Percentiles rank a stretch among this genome's conserved stretches.
These are phyloP conservation scores for Aurelia sp. DNA, from an alignment of 30 jellyfish, hydroid and myxozoan species.

Conservation along the genomic window DNA sequence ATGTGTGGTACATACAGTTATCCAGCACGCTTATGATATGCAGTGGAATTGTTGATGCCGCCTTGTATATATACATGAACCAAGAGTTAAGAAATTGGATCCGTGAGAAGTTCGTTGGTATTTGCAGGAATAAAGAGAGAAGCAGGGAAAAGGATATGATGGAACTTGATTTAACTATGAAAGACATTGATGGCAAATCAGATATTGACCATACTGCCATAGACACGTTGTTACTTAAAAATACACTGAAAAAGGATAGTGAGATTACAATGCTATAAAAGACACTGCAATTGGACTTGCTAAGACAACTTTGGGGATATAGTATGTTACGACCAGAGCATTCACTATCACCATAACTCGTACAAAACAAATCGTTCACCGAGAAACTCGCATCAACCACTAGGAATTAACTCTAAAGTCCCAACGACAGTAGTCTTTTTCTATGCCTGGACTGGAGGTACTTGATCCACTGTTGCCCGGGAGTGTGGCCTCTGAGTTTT, in stretches of 20 bases:
- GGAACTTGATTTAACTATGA: background rate
- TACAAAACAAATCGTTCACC: no score
- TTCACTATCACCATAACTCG: no score
- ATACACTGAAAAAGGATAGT: background rate
- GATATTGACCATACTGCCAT: background rate
- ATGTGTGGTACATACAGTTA: conserved; percentile 81
- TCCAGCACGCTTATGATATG: conserved; percentile 71
- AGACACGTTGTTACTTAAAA: conserved; percentile 19
- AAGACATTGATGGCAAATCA: conserved; percentile 6
- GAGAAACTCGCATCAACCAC: no score
- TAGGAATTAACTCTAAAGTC: no score
- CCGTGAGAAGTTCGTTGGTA: conserved; percentile 9
- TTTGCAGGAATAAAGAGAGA: conserved; percentile 9
- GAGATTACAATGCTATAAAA: conserved; percentile 17
- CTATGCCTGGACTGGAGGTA: no score
- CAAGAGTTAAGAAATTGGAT: conserved; percentile 27
- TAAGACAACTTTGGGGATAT: no score
- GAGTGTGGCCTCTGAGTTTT: no score
- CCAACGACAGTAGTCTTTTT: no score
- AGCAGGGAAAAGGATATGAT: conserved; percentile 4
- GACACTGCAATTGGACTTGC: no score
- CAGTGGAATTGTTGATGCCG: conserved; percentile 63
- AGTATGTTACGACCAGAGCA: no score
- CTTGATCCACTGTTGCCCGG: no score
- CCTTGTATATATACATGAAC: conserved; percentile 63